A percentile compares a stretch with the other conserved stretches of the same genome.
phyloP scores from a whole-genome alignment of 2,888 invertebrate genomes.

The Oxystoma pomonae region DNA sequence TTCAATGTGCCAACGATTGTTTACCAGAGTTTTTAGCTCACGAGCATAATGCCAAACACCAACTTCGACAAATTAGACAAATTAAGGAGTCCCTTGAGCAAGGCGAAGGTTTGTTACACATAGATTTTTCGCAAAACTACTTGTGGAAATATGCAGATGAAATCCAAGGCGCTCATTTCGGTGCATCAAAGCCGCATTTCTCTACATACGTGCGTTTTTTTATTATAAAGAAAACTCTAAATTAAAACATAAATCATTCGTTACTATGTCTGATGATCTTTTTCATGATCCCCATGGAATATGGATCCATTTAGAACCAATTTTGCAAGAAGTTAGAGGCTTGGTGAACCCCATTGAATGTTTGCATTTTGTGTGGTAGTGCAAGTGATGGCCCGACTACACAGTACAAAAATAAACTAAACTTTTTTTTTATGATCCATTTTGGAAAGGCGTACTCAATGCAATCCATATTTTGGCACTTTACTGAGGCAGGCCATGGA shows the following conservation, averaged over 20 bases:
- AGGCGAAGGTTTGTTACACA: constrained; percentile 5
- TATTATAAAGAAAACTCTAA: too few species aligned
- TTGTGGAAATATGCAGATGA: constrained; percentile 6
- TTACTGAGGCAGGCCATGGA: background rate
- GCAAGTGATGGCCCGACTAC: background rate
- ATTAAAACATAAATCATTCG: background rate
- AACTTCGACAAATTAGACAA: background rate
- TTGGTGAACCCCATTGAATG: background rate
- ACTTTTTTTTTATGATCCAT: background rate
- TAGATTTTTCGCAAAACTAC: constrained; percentile 8
- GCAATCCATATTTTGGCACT: background rate
- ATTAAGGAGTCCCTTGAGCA: background rate
- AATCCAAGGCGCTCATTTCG: constrained; percentile 5
- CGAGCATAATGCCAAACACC: background rate
- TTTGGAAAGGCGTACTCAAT: background rate
- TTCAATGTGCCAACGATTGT: too few species aligned
- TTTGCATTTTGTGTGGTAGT: background rate
- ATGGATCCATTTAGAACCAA: background rate
- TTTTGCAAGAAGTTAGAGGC: background rate
- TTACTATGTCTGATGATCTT: background rate
- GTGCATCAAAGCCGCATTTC: too few species aligned
- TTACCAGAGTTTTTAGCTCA: background rate
- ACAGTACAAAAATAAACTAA: background rate
- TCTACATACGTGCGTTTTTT: too few species aligned
- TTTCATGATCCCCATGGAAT: background rate